These are phyloP conservation scores for Hippoglossus stenolepis DNA, from an alignment of 2,113 vertebrate genomes.

Conservation along the genomic window DNA sequence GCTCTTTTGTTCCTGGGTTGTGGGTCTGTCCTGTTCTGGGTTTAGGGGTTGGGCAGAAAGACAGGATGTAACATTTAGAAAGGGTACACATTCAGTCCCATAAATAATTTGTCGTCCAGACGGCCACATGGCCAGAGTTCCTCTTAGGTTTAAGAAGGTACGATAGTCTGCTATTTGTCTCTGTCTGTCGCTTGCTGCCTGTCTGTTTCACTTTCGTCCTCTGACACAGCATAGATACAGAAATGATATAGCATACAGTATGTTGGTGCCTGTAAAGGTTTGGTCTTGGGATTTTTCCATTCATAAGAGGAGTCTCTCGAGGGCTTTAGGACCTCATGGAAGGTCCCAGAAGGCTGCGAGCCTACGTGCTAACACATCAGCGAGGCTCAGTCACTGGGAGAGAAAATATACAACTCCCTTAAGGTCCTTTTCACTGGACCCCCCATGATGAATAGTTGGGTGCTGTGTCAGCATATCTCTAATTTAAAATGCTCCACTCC, in stretches of 20 bases:
- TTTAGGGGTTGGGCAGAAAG: not conserved
- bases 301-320: conserved; percentile 28
- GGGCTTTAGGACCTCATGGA: conserved; percentile 17
- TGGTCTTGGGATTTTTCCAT: conserved; percentile 17
- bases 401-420: conserved; percentile 47
- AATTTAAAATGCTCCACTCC: not conserved
- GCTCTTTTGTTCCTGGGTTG: conserved; percentile 5
- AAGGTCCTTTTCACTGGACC: conserved; percentile 25
- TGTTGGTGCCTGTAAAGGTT: conserved; percentile 7
- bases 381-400: conserved; percentile 9
- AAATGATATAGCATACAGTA: not conserved
- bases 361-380: conserved; percentile 36
- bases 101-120: conserved; percentile 60
- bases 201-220: not conserved
- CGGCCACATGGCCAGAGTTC: conserved; percentile 35
- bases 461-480: not conserved
- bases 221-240: not conserved
- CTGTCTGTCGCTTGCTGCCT: conserved; percentile 2
- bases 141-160: conserved; percentile 32
- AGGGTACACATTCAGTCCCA: conserved; percentile 34
- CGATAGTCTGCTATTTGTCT: conserved; percentile 51
- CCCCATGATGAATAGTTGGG: conserved; percentile 27
- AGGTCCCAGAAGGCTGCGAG: conserved; percentile 38
- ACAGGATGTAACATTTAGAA: conserved; percentile 55
- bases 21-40: not conserved